Evolutionary conservation across 2,888 invertebrate genomes (phyloP).

Genomic region (Acheta domesticus): DNA sequence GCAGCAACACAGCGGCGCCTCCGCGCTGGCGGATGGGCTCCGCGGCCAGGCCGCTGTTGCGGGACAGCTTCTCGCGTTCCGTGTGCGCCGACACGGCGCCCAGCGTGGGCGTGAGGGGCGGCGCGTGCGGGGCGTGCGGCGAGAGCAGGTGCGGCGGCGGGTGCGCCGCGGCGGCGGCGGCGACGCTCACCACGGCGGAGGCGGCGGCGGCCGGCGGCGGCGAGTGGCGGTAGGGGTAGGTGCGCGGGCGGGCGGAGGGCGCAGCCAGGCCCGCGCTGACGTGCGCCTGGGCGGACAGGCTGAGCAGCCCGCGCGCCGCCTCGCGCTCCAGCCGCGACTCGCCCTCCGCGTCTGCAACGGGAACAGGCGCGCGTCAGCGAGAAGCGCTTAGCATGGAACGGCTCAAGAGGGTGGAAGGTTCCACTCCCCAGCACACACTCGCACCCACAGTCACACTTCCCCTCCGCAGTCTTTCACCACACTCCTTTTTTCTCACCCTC

Average conservation of each 20-base stretch:
- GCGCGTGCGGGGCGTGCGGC: slow-evolving; percentile 26
- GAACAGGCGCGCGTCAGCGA: not conserved
- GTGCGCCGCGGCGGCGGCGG: not conserved
- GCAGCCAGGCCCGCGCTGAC: slow-evolving; percentile 46
- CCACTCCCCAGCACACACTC: too few relatives aligned
- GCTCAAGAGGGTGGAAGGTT: too few relatives aligned
- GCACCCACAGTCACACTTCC: too few relatives aligned
- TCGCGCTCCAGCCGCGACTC: slow-evolving; percentile 64
- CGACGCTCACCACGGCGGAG: not conserved
- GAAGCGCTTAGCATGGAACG: not conserved
- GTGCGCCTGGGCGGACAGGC: slow-evolving; percentile 59
- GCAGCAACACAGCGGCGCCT: slow-evolving; percentile 39
- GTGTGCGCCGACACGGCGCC: slow-evolving; percentile 40
- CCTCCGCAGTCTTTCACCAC: too few relatives aligned
- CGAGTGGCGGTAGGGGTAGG: slow-evolving; percentile 60
- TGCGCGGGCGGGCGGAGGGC: slow-evolving; percentile 60
- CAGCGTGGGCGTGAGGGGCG: slow-evolving; percentile 38
- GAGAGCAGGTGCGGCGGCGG: slow-evolving; percentile 33
- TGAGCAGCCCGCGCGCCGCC: slow-evolving; percentile 77
- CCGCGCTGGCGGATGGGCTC: slow-evolving; percentile 40
- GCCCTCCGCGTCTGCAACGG: slow-evolving; percentile 25
- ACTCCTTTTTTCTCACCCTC: too few relatives aligned
- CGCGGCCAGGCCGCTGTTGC: slow-evolving; percentile 38
- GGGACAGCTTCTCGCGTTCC: slow-evolving; percentile 40
- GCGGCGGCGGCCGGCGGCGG: slow-evolving; percentile 33